phyloP scores from a whole-genome alignment of 2,888 invertebrate genomes.

The Pogonocherus hispidulus region DNA sequence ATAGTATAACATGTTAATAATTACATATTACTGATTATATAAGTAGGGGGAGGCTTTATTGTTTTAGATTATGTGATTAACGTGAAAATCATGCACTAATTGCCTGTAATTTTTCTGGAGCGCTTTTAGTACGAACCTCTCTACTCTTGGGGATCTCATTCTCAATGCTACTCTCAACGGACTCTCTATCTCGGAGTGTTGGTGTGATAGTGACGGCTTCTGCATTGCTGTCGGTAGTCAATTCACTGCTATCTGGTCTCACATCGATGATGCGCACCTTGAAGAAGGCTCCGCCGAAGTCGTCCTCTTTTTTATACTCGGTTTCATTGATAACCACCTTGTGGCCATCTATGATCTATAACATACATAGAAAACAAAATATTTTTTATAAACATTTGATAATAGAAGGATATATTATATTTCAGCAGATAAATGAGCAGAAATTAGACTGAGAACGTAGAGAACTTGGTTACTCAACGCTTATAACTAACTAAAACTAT shows the following conservation, averaged over 20 bases:
- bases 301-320: slow-evolving; percentile 67
- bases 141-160: slow-evolving; percentile 62
- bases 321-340: slow-evolving; percentile 72
- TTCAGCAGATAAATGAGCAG: no score
- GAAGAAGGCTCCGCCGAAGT: slow-evolving; percentile 64
- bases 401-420: no score
- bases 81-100: slow-evolving; percentile 36
- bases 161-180: slow-evolving; percentile 59
- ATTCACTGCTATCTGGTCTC: slow-evolving; percentile 63
- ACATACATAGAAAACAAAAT: slow-evolving; percentile 2
- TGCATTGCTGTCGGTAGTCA: slow-evolving; percentile 52
- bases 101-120: slow-evolving; percentile 61
- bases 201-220: slow-evolving; percentile 44
- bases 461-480: no score
- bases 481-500: no score
- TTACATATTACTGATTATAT: slow-evolving; percentile 27
- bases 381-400: no score
- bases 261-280: slow-evolving; percentile 70
- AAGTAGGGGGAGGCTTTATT: slow-evolving; percentile 7
- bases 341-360: slow-evolving; percentile 71
- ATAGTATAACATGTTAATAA: slow-evolving; percentile 18
- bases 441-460: no score
- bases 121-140: slow-evolving; percentile 62
- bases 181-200: slow-evolving; percentile 56
- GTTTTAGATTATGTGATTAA: not conserved